phyloP scores from a whole-genome alignment of 2,113 vertebrate species.

The Vicugna pacos region DNA sequence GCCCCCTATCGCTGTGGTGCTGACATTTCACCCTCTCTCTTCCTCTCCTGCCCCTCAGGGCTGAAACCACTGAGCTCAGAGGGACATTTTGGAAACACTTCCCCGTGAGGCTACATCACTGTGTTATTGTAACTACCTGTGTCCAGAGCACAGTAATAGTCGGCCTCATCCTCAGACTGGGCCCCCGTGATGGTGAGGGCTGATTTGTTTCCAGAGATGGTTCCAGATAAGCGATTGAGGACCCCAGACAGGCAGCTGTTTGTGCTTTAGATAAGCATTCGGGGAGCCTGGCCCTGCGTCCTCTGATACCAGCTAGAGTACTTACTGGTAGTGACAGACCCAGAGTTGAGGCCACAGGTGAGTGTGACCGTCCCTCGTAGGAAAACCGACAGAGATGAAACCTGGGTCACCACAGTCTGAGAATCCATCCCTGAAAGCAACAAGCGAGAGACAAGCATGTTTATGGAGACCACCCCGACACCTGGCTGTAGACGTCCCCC shows the following conservation, averaged over 20 bases:
- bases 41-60: too few relatives aligned
- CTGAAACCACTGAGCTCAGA: too few relatives aligned
- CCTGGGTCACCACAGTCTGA: conserved; percentile 9
- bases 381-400: not conserved
- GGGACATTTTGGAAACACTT: too few relatives aligned
- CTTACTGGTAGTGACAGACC: not conserved
- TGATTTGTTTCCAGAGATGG: not conserved
- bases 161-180: not conserved
- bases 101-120: too few relatives aligned
- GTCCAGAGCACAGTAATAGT: not conserved
- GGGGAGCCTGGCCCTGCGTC: not conserved
- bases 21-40: too few relatives aligned
- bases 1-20: too few relatives aligned
- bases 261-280: too few relatives aligned
- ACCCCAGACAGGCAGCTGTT: too few relatives aligned
- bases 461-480: too few relatives aligned
- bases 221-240: too few relatives aligned
- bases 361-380: not conserved
- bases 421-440: not conserved
- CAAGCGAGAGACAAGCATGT: not conserved
- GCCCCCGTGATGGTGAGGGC: not conserved
- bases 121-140: too few relatives aligned
- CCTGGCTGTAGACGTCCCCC: too few relatives aligned
- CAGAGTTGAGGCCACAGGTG: not conserved
- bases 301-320: not conserved